Conservation (phyloP, 1,140 invertebrate species). For the Drosophila arizonae region DNA sequence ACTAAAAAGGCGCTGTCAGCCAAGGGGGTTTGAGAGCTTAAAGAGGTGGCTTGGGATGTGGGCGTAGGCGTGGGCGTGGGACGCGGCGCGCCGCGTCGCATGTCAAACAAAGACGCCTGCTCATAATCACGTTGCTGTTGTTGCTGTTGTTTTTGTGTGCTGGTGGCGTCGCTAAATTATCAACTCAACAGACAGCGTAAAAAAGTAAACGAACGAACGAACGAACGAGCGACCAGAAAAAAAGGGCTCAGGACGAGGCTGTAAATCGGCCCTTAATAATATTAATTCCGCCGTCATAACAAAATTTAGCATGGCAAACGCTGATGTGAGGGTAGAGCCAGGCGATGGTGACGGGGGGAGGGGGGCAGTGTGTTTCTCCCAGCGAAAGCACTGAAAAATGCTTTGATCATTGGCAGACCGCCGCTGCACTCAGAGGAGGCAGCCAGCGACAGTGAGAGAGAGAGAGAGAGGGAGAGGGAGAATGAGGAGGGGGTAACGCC, state of each 20-base stretch:
- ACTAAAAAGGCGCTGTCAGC: constrained; percentile 10
- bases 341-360: too few relatives aligned
- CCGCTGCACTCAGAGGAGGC: constrained; percentile 15
- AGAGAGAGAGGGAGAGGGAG: background rate
- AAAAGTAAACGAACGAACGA: constrained; percentile 13
- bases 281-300: constrained; percentile 81
- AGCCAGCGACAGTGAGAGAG: background rate
- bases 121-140: constrained; percentile 57
- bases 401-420: constrained; percentile 74
- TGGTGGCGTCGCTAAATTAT: constrained; percentile 64
- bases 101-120: constrained; percentile 70
- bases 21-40: background rate
- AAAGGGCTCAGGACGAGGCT: constrained; percentile 47
- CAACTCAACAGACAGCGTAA: constrained; percentile 49
- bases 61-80: background rate
- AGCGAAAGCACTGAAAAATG: constrained; percentile 59
- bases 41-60: background rate
- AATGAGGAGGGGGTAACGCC: background rate
- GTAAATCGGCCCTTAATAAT: constrained; percentile 75
- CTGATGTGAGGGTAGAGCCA: background rate
- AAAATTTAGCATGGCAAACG: constrained; percentile 71
- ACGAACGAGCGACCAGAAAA: constrained; percentile 29
- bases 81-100: constrained; percentile 5
- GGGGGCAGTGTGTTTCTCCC: too few relatives aligned
- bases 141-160: constrained; percentile 19